Evolutionary conservation across 2,113 vertebrate genomes (phyloP).

Genomic region (Leptodactylus fuscus): DNA sequence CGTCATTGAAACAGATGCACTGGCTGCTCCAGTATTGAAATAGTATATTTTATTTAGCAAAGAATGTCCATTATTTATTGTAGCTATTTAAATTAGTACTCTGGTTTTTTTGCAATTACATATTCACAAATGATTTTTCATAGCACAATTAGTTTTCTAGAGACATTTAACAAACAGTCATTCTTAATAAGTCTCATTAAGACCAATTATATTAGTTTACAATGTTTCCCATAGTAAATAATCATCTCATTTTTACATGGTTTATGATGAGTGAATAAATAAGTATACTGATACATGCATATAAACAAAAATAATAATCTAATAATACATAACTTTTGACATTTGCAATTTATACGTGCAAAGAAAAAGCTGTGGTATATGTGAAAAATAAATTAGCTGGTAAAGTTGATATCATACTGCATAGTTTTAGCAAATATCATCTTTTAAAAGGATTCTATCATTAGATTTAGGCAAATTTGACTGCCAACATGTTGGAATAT

Average conservation of each 20-base stretch:
- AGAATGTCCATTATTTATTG: constrained; percentile 28
- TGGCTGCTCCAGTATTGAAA: neutral
- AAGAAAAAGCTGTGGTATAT: neutral
- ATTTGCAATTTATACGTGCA: neutral
- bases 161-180: constrained; percentile 42
- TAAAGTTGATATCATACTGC: neutral
- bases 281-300: constrained; percentile 24
- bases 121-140: constrained; percentile 45
- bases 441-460: too few species aligned
- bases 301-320: constrained; percentile 10
- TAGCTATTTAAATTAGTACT: constrained; percentile 14
- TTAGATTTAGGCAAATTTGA: too few species aligned
- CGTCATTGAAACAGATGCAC: neutral
- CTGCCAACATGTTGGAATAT: too few species aligned
- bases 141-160: constrained; percentile 50
- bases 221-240: constrained; percentile 28
- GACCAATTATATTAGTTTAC: constrained; percentile 33
- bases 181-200: constrained; percentile 51
- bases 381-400: constrained; percentile 1
- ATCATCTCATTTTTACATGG: constrained; percentile 37
- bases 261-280: constrained; percentile 35
- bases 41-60: constrained; percentile 15
- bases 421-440: neutral
- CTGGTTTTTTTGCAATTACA: constrained; percentile 10
- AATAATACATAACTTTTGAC: neutral